Evolutionary conservation across 2,888 invertebrate genomes (phyloP).

Genomic region (Idaea straminata): DNA sequence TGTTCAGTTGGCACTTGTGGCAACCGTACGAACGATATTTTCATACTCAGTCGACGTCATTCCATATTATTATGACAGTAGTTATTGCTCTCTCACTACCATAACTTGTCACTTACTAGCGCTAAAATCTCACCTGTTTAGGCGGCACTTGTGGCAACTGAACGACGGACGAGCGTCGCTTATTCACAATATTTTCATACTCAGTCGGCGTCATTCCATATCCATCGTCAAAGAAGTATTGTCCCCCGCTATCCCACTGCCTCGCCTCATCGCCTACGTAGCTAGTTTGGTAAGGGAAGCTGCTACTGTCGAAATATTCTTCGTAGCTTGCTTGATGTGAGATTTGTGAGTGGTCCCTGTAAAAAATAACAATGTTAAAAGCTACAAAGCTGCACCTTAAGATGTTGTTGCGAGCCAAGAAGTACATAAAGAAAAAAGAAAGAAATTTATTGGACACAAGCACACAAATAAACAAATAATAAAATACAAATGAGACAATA

Average conservation of each 20-base stretch:
- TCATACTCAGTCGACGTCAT: conserved; percentile 64
- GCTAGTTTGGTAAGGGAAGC: conserved; percentile 82
- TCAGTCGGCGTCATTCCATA: conserved; percentile 75
- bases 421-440: too few species aligned
- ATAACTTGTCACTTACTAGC: background rate
- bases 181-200: conserved; percentile 79
- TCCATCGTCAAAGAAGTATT: conserved; percentile 64
- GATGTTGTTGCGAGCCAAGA: too few species aligned
- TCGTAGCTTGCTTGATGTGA: conserved; percentile 80
- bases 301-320: conserved; percentile 83
- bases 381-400: too few species aligned
- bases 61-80: too few species aligned
- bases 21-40: conserved; percentile 74
- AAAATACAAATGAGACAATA: too few species aligned
- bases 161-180: conserved; percentile 74
- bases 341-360: conserved; percentile 75
- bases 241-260: conserved; percentile 88
- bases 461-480: too few species aligned
- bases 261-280: conserved; percentile 82
- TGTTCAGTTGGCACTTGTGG: conserved; percentile 75
- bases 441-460: too few species aligned
- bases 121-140: conserved; percentile 50
- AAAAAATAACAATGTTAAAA: conserved; percentile 20
- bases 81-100: too few species aligned
- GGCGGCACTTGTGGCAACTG: conserved; percentile 76